Conservation (phyloP, 2,888 invertebrate species). For the Agrochola circellaris region DNA sequence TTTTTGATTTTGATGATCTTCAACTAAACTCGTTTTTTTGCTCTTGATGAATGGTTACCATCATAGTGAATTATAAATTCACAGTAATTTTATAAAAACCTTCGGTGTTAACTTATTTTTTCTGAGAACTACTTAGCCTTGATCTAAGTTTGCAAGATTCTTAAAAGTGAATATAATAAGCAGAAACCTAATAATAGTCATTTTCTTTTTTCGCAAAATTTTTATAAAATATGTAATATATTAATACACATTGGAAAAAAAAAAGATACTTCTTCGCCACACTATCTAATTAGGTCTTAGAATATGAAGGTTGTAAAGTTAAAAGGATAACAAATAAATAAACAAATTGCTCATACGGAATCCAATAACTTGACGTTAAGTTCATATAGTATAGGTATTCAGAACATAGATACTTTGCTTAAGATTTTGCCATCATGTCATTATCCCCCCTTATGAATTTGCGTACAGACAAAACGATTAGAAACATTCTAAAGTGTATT, state of each 20-base stretch:
- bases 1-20: neutral
- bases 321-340: too few relatives aligned
- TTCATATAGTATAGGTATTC: neutral
- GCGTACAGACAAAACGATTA: too few relatives aligned
- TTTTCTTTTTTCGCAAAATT: too few relatives aligned
- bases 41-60: neutral
- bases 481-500: too few relatives aligned
- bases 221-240: too few relatives aligned
- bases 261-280: too few relatives aligned
- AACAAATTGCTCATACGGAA: neutral
- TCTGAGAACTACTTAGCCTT: too few relatives aligned
- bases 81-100: neutral
- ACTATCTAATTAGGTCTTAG: too few relatives aligned
- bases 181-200: neutral
- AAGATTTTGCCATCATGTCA: neutral
- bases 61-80: neutral
- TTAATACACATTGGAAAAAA: too few relatives aligned
- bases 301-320: too few relatives aligned
- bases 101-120: too few relatives aligned
- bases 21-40: neutral
- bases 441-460: too few relatives aligned
- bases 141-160: neutral
- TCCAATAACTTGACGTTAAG: neutral
- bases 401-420: neutral
- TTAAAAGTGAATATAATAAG: neutral